These are phyloP conservation scores for Syngnathus rostellatus DNA, from an alignment of 2,797 vertebrate species.

Conservation along the genomic window DNA sequence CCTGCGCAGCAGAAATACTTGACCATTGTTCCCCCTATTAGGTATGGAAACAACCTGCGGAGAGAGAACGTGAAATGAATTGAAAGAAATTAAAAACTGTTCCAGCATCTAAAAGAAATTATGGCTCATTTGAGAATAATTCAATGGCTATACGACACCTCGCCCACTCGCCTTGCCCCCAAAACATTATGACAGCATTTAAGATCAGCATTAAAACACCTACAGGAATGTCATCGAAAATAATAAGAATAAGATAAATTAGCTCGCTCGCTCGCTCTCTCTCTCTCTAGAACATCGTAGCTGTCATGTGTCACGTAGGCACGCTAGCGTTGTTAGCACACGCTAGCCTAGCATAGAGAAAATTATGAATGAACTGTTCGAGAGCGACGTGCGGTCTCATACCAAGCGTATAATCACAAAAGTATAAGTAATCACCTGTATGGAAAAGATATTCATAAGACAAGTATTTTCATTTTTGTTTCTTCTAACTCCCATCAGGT, in stretches of 20 bases:
- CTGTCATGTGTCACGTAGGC: conserved; percentile 44
- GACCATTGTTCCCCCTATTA: conserved; percentile 77
- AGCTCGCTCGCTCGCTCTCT: no score
- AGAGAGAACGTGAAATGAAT: conserved; percentile 1
- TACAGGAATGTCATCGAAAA: no score
- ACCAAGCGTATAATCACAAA: neutral
- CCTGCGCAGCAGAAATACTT: conserved; percentile 83
- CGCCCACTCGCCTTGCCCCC: neutral
- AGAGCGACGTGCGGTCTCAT: neutral
- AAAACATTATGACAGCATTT: neutral
- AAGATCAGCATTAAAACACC: neutral
- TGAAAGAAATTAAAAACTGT: neutral
- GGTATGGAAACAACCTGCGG: conserved; percentile 23
- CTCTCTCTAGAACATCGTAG: neutral
- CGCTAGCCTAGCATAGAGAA: neutral
- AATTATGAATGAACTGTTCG: conserved; percentile 28
- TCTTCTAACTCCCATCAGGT: neutral
- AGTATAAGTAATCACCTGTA: conserved; percentile 22
- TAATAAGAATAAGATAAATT: neutral
- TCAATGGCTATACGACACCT: neutral
- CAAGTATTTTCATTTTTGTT: conserved; percentile 4
- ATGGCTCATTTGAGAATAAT: neutral
- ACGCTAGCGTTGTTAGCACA: conserved; percentile 35
- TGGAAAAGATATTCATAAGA: conserved; percentile 19
- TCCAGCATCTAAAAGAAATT: neutral